Conservation (phyloP, 2,113 vertebrate genomes). For the Crotalus horridus region DNA sequence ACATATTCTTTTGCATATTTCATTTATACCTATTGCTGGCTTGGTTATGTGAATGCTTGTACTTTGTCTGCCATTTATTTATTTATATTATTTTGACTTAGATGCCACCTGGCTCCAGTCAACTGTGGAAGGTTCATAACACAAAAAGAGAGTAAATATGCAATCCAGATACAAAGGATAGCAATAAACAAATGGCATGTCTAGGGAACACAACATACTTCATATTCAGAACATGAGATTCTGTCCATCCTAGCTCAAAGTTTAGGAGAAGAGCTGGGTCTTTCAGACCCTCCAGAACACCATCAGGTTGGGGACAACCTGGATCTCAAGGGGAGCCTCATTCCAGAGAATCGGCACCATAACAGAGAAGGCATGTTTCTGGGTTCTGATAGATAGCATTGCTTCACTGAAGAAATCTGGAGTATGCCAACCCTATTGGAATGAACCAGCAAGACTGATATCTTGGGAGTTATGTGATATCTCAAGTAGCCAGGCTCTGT, state of each 20-base stretch:
- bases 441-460: neutral
- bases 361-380: neutral
- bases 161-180: neutral
- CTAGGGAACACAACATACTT: neutral
- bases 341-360: neutral
- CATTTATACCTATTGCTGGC: neutral
- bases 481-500: no score
- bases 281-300: neutral
- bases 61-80: neutral
- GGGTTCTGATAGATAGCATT: neutral
- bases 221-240: neutral
- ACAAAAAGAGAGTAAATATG: neutral
- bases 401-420: neutral
- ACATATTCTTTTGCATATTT: neutral
- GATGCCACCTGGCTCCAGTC: neutral
- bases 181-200: neutral
- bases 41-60: neutral
- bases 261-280: neutral
- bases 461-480: neutral
- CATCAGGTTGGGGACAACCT: neutral
- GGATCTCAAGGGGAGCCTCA: neutral
- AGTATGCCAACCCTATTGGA: neutral
- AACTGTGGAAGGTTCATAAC: neutral
- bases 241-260: neutral
- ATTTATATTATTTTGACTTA: neutral